Percentiles rank a stretch among this genome's conserved stretches.
Evolutionary conservation across 2,888 invertebrate genomes (phyloP).

Genomic region (Drosophila macrothrix): DNA sequence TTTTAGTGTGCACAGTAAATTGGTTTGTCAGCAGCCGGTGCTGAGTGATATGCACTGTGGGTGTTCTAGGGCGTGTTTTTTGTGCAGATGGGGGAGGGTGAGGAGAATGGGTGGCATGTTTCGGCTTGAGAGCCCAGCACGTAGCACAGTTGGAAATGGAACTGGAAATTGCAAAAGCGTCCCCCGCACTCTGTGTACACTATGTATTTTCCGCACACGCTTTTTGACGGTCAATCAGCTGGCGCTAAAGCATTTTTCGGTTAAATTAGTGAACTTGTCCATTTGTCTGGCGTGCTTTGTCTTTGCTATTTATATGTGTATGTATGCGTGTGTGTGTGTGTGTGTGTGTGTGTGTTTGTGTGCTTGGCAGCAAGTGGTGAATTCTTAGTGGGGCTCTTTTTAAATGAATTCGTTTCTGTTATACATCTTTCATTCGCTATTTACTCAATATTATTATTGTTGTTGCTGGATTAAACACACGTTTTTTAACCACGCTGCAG

Average conservation of each 20-base stretch:
- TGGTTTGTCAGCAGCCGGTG: conserved; percentile 54
- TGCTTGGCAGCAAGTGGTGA: conserved; percentile 35
- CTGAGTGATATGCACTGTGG: conserved; percentile 44
- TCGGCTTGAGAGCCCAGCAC: conserved; percentile 50
- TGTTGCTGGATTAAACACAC: conserved; percentile 39
- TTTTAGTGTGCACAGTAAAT: conserved; percentile 44
- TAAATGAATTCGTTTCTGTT: conserved; percentile 31
- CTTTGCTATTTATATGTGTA: conserved; percentile 18
- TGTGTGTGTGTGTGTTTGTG: background rate
- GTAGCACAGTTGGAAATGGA: conserved; percentile 60
- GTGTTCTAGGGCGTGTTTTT: conserved; percentile 11
- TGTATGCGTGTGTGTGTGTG: background rate
- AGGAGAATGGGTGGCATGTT: background rate
- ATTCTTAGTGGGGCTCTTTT: conserved; percentile 34
- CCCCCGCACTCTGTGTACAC: background rate
- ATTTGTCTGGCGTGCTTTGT: conserved; percentile 14
- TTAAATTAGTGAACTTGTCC: conserved; percentile 27
- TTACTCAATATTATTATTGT: background rate
- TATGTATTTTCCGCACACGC: conserved; percentile 18
- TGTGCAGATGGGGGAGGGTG: background rate
- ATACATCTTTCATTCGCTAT: conserved; percentile 9
- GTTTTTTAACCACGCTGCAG: conserved; percentile 14
- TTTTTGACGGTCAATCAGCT: conserved; percentile 50
- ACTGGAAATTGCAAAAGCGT: conserved; percentile 20
- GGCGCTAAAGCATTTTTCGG: conserved; percentile 36